Percentiles rank a stretch among this genome's conserved stretches.
Evolutionary conservation across 1,140 invertebrate genomes (phyloP).

Genomic region (Latrodectus geometricus): DNA sequence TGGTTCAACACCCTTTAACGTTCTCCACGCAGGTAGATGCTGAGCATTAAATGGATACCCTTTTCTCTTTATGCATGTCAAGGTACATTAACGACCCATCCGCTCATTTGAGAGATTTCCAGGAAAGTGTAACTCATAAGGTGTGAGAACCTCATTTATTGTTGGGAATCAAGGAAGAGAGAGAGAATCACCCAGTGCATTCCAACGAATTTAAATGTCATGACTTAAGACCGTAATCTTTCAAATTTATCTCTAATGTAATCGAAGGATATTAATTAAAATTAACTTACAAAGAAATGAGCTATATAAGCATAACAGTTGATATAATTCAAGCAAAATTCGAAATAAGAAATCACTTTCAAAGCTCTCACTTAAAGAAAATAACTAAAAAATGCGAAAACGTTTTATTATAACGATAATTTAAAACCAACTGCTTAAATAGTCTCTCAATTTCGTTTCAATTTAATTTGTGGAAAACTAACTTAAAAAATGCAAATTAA

Average conservation of each 20-base stretch:
- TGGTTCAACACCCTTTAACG: constrained; percentile 47
- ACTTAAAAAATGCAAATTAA: too few relatives aligned
- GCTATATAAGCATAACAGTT: too few relatives aligned
- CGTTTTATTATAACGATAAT: too few relatives aligned
- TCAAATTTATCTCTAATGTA: background rate
- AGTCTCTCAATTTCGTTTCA: too few relatives aligned
- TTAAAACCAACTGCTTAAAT: too few relatives aligned
- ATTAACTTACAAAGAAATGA: background rate
- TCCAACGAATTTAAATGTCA: background rate
- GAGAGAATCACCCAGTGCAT: background rate
- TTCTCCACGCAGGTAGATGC: constrained; percentile 30
- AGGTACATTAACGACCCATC: constrained; percentile 21
- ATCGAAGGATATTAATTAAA: background rate
- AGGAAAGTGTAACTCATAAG: constrained; percentile 6
- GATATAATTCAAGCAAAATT: too few relatives aligned
- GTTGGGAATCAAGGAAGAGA: background rate
- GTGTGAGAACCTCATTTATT: background rate
- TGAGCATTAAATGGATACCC: constrained; percentile 29
- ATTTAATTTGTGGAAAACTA: too few relatives aligned
- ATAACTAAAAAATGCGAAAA: too few relatives aligned
- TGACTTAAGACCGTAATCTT: background rate
- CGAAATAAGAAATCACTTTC: too few relatives aligned
- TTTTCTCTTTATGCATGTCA: constrained; percentile 21
- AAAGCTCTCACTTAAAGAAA: too few relatives aligned
- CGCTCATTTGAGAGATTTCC: background rate